A percentile compares a stretch with the other conserved stretches of the same genome.
phyloP scores from a whole-genome alignment of 1,140 invertebrate genomes.

The Cotesia typhae region DNA sequence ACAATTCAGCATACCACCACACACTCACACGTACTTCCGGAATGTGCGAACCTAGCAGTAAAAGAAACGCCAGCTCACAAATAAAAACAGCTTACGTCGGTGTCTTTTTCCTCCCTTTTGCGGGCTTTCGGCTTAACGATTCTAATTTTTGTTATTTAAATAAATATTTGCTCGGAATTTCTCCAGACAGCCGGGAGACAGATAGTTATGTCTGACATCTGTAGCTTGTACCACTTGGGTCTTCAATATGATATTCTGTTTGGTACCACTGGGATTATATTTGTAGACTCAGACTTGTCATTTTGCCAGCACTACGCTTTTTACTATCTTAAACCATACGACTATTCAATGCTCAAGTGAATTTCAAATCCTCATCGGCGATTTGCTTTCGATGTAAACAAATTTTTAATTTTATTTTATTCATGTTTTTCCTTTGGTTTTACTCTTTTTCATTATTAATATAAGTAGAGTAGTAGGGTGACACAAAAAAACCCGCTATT shows the following conservation, averaged over 20 bases:
- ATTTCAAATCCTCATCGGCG: too few relatives aligned
- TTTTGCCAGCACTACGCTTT: slow-evolving; percentile 41
- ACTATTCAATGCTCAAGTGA: too few relatives aligned
- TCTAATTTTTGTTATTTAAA: slow-evolving; percentile 6
- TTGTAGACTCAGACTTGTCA: slow-evolving; percentile 54
- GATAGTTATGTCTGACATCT: slow-evolving; percentile 54
- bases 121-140: neutral
- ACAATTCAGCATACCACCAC: neutral
- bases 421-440: too few relatives aligned
- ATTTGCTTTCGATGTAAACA: too few relatives aligned
- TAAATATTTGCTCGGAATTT: too few relatives aligned
- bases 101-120: neutral
- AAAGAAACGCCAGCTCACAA: neutral
- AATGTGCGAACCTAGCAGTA: neutral
- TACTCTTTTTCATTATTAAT: too few relatives aligned
- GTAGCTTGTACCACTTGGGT: slow-evolving; percentile 43
- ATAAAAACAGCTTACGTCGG: neutral
- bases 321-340: too few relatives aligned
- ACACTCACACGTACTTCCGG: neutral
- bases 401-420: too few relatives aligned
- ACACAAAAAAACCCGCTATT: too few relatives aligned
- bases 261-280: slow-evolving; percentile 40
- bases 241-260: slow-evolving; percentile 26
- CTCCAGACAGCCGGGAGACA: slow-evolving; percentile 12
- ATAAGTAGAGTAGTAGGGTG: too few relatives aligned